Percentiles rank a stretch among this genome's conserved stretches.
Evolutionary conservation across 2,113 vertebrate species (phyloP).

Genomic region (Hemibagrus wyckioides): DNA sequence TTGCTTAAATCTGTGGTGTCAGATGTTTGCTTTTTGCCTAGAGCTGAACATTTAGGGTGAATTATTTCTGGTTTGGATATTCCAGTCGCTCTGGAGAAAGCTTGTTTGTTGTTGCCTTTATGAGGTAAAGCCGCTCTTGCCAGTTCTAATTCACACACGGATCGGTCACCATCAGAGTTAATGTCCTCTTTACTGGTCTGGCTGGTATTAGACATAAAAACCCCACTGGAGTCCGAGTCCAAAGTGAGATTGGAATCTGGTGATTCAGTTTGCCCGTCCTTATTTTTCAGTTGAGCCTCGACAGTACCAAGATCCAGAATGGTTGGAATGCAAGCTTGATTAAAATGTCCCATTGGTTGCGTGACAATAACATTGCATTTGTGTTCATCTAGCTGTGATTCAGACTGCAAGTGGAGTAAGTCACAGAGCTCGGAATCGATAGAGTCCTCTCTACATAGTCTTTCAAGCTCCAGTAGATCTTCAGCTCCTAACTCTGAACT

Average conservation of each 20-base stretch:
- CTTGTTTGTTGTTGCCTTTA: constrained; percentile 64
- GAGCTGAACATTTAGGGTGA: constrained; percentile 3
- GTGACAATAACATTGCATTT: constrained; percentile 64
- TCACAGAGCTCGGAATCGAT: constrained; percentile 68
- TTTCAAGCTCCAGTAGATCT: constrained; percentile 73
- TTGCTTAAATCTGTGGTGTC: not conserved
- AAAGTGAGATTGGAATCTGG: constrained; percentile 74
- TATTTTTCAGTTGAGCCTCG: constrained; percentile 25
- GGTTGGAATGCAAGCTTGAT: constrained; percentile 59
- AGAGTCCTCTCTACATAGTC: constrained; percentile 70
- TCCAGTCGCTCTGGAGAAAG: constrained; percentile 51
- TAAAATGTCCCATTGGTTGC: constrained; percentile 59
- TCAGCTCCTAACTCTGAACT: constrained; percentile 71
- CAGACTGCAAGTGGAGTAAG: constrained; percentile 61
- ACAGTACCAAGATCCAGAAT: constrained; percentile 62
- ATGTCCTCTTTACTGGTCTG: constrained; percentile 66
- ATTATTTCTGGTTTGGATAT: not conserved
- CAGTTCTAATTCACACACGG: constrained; percentile 67
- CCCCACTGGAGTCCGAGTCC: constrained; percentile 74
- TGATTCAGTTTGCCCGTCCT: constrained; percentile 59
- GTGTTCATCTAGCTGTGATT: constrained; percentile 60
- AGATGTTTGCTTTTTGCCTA: not conserved
- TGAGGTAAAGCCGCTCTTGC: constrained; percentile 69
- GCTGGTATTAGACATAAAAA: constrained; percentile 73
- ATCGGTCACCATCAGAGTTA: constrained; percentile 68